These are phyloP conservation scores for Cynopterus sphinx DNA, from an alignment of 2,797 vertebrate species.

Conservation along the genomic window DNA sequence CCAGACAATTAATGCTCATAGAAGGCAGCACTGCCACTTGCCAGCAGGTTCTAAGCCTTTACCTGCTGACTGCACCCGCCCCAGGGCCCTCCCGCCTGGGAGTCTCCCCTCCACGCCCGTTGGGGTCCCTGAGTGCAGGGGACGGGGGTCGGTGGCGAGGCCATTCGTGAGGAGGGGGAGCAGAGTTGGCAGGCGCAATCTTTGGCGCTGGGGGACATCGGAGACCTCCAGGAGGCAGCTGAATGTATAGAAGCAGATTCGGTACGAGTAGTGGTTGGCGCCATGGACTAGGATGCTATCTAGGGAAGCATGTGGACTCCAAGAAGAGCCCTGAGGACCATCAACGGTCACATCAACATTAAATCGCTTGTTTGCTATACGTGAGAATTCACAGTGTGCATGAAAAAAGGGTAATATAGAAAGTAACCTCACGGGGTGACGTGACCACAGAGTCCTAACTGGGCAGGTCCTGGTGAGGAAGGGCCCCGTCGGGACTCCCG, in stretches of 20 bases:
- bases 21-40: neutral
- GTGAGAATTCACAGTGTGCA: neutral
- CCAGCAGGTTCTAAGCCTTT: neutral
- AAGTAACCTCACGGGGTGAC: too few species aligned
- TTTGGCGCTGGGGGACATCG: neutral
- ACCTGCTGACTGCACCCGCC: neutral
- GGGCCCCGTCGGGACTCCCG: too few species aligned
- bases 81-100: neutral
- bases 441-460: neutral
- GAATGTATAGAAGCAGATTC: neutral
- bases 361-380: neutral
- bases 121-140: neutral
- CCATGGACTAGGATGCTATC: too few species aligned
- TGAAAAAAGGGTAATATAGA: neutral
- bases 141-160: rapidly evolving
- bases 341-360: rapidly evolving
- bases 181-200: neutral
- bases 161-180: neutral
- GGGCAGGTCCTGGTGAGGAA: too few species aligned
- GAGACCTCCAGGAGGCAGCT: neutral
- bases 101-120: neutral
- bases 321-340: too few species aligned
- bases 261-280: neutral
- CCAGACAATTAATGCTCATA: neutral
- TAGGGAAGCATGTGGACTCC: neutral